Conservation (phyloP, 2,113 vertebrate species). For the Elachura formosa region DNA sequence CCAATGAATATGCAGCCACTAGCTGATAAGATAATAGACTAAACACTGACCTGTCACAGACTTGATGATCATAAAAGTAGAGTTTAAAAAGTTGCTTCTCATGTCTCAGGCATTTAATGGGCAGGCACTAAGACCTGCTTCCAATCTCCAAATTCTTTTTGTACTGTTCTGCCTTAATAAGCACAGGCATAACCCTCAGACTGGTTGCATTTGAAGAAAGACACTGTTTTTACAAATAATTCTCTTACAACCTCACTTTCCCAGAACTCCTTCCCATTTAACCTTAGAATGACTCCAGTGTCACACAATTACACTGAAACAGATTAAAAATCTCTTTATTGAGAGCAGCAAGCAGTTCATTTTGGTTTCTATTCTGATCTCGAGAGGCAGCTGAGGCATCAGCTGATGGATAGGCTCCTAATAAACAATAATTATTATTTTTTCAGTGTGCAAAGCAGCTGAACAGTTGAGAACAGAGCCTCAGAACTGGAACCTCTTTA, state of each 20-base stretch:
- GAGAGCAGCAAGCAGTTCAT: background rate
- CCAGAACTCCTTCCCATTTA: slow-evolving; percentile 1
- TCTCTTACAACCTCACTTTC: background rate
- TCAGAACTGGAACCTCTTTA: background rate
- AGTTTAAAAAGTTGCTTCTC: slow-evolving; percentile 56
- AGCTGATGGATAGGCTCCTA: slow-evolving; percentile 5
- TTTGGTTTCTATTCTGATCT: slow-evolving; percentile 7
- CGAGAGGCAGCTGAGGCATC: slow-evolving; percentile 14
- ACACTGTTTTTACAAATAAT: background rate
- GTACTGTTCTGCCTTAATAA: background rate
- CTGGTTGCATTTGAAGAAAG: background rate
- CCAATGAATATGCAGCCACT: slow-evolving; percentile 57
- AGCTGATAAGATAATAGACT: slow-evolving; percentile 64
- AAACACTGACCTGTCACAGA: slow-evolving; percentile 44
- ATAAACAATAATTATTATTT: slow-evolving; percentile 52
- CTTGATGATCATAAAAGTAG: slow-evolving; percentile 34
- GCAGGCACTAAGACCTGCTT: background rate
- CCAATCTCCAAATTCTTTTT: background rate
- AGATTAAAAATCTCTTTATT: background rate
- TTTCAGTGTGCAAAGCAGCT: slow-evolving; percentile 4
- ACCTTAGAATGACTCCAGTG: background rate
- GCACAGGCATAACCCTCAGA: background rate
- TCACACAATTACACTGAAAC: background rate
- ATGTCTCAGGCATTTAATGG: slow-evolving; percentile 8
- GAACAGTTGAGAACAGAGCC: background rate